phyloP scores from a whole-genome alignment of 2,888 invertebrate species.

The Napeogenes sylphis region DNA sequence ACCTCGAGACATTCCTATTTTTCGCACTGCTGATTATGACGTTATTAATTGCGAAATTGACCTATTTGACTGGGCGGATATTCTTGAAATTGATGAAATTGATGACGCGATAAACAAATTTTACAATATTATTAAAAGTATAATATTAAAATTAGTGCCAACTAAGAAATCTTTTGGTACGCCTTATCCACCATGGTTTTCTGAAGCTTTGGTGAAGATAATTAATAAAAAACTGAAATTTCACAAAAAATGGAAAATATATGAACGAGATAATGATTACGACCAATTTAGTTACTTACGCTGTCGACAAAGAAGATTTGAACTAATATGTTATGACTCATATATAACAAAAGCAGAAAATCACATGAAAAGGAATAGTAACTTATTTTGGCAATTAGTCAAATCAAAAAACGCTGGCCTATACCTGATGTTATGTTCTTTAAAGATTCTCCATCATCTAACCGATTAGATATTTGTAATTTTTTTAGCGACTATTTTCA shows the following conservation, averaged over 20 bases:
- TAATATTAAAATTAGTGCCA: background rate
- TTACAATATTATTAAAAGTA: background rate
- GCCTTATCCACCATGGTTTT: too few relatives aligned
- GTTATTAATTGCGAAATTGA: too few relatives aligned
- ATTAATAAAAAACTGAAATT: conserved; percentile 5
- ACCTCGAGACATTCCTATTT: too few relatives aligned
- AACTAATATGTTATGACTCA: background rate
- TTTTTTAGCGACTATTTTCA: conserved; percentile 13
- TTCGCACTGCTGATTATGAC: too few relatives aligned
- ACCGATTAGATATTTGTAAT: conserved; percentile 4
- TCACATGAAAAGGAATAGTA: background rate
- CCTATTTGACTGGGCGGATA: too few relatives aligned
- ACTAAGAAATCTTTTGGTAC: background rate
- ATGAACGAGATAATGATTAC: background rate
- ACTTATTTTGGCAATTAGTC: background rate
- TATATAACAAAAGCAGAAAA: background rate
- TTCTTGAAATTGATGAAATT: too few relatives aligned
- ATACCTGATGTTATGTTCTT: conserved; percentile 9
- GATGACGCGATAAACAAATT: background rate
- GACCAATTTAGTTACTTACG: background rate
- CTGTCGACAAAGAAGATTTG: background rate
- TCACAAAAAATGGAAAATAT: conserved; percentile 8
- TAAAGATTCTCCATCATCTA: background rate
- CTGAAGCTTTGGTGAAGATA: background rate
- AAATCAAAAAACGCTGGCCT: background rate